Evolutionary conservation across 2,888 invertebrate genomes (phyloP).

Genomic region (Brachynemurus nebulosus): DNA sequence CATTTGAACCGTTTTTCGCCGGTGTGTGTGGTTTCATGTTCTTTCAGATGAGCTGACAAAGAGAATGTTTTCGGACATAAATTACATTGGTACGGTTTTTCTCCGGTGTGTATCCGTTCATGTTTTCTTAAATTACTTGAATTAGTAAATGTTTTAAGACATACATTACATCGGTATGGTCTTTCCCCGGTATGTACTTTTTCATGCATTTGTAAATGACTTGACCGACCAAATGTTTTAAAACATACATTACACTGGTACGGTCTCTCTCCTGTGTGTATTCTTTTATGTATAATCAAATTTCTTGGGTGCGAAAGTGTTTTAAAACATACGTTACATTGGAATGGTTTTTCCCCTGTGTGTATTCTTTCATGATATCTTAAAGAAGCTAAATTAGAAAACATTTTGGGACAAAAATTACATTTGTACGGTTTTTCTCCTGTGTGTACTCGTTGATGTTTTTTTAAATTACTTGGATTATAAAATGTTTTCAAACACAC

Average conservation of each 20-base stretch:
- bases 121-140: slow-evolving; percentile 26
- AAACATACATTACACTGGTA: neutral
- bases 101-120: slow-evolving; percentile 25
- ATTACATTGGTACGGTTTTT: slow-evolving; percentile 24
- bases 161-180: neutral
- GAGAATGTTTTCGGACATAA: slow-evolving; percentile 21
- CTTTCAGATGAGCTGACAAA: neutral
- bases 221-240: neutral
- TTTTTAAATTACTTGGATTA: neutral
- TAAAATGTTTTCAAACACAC: neutral
- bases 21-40: neutral
- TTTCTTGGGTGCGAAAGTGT: neutral
- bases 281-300: neutral
- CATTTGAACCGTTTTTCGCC: neutral
- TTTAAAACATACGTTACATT: neutral
- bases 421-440: neutral
- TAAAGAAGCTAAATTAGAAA: neutral
- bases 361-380: neutral
- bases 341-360: neutral
- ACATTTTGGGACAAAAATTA: neutral
- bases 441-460: neutral
- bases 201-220: neutral
- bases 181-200: neutral
- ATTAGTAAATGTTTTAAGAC: neutral
- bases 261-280: neutral